Percentiles rank a stretch among this genome's conserved stretches.
These are phyloP conservation scores for Andrena bucephala DNA, from an alignment of 2,888 invertebrate species.

Conservation along the genomic window DNA sequence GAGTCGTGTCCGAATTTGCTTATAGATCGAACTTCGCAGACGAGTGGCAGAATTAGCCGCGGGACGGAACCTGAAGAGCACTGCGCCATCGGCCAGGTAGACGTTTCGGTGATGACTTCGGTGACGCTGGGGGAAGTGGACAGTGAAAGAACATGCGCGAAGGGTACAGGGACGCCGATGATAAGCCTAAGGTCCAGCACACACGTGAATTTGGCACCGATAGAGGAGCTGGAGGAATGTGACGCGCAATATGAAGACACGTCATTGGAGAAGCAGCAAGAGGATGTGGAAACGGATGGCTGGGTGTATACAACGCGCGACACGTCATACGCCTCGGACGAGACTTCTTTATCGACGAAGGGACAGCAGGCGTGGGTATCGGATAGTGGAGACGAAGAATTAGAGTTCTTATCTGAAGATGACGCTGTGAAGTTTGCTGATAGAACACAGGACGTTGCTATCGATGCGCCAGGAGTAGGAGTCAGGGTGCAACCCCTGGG, in stretches of 20 bases:
- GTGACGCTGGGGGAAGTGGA: background rate
- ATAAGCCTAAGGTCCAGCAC: too few species aligned
- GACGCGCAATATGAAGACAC: background rate
- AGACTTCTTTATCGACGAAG: too few species aligned
- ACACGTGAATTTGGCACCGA: background rate
- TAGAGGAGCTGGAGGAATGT: background rate
- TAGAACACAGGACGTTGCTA: background rate
- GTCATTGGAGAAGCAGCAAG: background rate
- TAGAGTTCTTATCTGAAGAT: too few species aligned
- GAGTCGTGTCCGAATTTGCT: conserved; percentile 15
- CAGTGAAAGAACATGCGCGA: too few species aligned
- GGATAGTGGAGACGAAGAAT: too few species aligned
- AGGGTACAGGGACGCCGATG: too few species aligned
- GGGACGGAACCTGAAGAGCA: background rate
- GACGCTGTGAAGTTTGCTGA: too few species aligned
- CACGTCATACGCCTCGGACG: too few species aligned
- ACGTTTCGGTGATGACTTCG: background rate
- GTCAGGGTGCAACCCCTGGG: background rate
- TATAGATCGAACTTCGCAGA: background rate
- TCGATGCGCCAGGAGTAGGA: background rate
- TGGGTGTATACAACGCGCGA: background rate
- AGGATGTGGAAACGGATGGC: background rate
- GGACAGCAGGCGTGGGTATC: too few species aligned
- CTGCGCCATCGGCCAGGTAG: fast-evolving
- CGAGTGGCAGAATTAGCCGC: background rate